Evolutionary conservation across 2,888 invertebrate genomes (phyloP).

Genomic region (Tenthredo notha): DNA sequence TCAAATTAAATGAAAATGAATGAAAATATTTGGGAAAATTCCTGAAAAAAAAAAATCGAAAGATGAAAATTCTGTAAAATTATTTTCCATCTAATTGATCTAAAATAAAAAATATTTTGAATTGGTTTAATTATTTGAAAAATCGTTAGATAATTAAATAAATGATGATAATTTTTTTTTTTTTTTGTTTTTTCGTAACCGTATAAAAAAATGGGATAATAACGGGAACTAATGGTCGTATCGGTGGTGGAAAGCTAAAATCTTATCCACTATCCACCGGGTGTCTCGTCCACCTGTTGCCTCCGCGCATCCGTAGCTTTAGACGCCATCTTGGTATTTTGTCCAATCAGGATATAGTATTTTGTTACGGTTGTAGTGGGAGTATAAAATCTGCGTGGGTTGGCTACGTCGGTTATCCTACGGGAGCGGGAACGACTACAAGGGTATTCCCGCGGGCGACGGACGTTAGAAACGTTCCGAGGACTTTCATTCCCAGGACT

Average conservation of each 20-base stretch:
- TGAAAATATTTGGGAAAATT: background rate
- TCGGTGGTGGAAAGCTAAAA: background rate
- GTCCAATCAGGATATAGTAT: slow-evolving; percentile 71
- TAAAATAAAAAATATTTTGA: too few relatives aligned
- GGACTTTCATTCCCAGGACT: slow-evolving; percentile 51
- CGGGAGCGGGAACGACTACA: slow-evolving; percentile 59
- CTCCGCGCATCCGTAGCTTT: slow-evolving; percentile 58
- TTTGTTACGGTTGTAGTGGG: slow-evolving; percentile 68
- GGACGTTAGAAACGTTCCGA: slow-evolving; percentile 32
- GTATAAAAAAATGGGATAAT: background rate
- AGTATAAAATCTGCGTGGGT: slow-evolving; percentile 66
- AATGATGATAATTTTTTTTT: background rate
- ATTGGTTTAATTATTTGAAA: background rate
- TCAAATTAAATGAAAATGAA: background rate
- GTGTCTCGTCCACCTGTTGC: slow-evolving; percentile 74
- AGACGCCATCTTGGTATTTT: slow-evolving; percentile 73
- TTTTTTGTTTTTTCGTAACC: background rate
- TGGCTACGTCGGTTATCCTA: slow-evolving; percentile 68
- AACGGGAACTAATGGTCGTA: background rate
- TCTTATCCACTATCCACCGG: slow-evolving; percentile 20
- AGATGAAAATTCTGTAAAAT: too few relatives aligned
- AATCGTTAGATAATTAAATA: background rate
- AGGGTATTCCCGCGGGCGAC: slow-evolving; percentile 64
- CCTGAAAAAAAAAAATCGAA: too few relatives aligned
- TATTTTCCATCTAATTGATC: too few relatives aligned